Evolutionary conservation across 2,797 vertebrate genomes (phyloP).

Genomic region (Distichodus sexfasciatus): DNA sequence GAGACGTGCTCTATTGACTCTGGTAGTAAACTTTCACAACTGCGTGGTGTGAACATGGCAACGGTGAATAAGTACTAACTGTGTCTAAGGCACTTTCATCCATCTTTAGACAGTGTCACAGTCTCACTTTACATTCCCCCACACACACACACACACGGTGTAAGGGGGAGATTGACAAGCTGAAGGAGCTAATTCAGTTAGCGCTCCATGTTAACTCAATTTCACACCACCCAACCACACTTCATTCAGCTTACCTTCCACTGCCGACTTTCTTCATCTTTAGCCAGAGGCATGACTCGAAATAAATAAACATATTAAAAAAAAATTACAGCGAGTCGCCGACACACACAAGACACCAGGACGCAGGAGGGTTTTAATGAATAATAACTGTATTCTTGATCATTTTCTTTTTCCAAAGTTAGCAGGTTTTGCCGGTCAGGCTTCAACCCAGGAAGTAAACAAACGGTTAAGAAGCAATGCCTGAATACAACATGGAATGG

Average conservation of each 20-base stretch:
- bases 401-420: conserved; percentile 35
- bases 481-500: conserved; percentile 36
- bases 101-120: not conserved
- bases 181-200: conserved; percentile 7
- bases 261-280: no score
- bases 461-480: conserved; percentile 45
- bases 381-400: conserved; percentile 50
- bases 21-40: no score
- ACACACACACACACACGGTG: no score
- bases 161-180: not conserved
- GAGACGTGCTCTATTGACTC: no score
- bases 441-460: conserved; percentile 36
- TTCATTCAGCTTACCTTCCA: not conserved
- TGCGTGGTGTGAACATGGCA: no score
- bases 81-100: not conserved
- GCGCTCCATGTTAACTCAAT: not conserved
- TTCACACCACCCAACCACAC: not conserved
- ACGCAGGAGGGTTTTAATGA: conserved; percentile 26
- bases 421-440: conserved; percentile 12
- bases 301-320: not conserved
- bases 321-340: no score
- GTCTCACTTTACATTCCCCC: not conserved
- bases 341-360: conserved; percentile 15
- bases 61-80: no score
- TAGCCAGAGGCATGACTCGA: not conserved